Conservation (phyloP, 2,797 vertebrate genomes). For the Leuciscus waleckii region DNA sequence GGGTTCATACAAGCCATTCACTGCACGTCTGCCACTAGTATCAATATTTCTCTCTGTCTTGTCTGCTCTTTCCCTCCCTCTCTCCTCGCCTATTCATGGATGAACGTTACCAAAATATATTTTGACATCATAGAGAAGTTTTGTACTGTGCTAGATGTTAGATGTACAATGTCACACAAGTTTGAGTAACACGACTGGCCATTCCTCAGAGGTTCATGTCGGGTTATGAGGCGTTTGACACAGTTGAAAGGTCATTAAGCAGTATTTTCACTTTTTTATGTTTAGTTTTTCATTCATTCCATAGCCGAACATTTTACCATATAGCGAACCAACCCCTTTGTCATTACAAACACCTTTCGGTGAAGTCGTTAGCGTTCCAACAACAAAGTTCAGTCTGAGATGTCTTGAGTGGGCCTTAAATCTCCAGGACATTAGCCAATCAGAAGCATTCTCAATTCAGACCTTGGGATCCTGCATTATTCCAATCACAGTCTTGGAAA, state of each 20-base stretch:
- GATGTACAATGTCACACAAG: slow-evolving; percentile 29
- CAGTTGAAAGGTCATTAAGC: slow-evolving; percentile 38
- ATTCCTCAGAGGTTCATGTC: slow-evolving; percentile 13
- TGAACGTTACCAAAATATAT: slow-evolving; percentile 46
- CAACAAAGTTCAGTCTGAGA: slow-evolving; percentile 2
- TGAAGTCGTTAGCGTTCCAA: slow-evolving; percentile 21
- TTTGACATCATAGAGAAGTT: slow-evolving; percentile 44
- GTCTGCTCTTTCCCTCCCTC: slow-evolving; percentile 39
- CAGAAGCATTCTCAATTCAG: slow-evolving; percentile 20
- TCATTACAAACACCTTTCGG: slow-evolving; percentile 60
- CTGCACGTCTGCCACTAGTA: slow-evolving; percentile 1
- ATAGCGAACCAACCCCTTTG: slow-evolving; percentile 60
- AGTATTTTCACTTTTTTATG: slow-evolving; percentile 28
- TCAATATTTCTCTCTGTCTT: slow-evolving; percentile 35
- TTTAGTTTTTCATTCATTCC: slow-evolving; percentile 58
- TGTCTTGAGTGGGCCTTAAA: slow-evolving; percentile 29
- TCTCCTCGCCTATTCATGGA: slow-evolving; percentile 7
- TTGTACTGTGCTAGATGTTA: slow-evolving; percentile 32
- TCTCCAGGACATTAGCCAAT: slow-evolving; percentile 9
- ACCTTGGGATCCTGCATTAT: slow-evolving; percentile 17
- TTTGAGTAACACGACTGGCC: slow-evolving; percentile 14
- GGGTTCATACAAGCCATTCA: slow-evolving; percentile 13
- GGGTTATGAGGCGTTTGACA: slow-evolving; percentile 24
- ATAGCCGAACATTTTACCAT: slow-evolving; percentile 60
- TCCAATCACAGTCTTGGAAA: slow-evolving; percentile 19